Evolutionary conservation across 2,113 vertebrate genomes (phyloP).

Genomic region (Okapia johnstoni): DNA sequence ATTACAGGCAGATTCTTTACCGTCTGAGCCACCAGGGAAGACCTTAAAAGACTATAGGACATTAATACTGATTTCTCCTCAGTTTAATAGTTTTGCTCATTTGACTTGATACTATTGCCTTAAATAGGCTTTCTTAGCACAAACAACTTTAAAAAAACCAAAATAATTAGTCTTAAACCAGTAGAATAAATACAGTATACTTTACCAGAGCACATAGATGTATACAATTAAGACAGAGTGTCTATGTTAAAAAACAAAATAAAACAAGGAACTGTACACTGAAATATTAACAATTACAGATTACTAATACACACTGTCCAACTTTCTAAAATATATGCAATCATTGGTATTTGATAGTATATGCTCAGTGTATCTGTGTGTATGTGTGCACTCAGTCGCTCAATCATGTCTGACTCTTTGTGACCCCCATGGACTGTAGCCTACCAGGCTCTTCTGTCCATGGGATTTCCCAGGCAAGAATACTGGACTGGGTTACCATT

Average conservation of each 20-base stretch:
- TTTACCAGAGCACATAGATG: background rate
- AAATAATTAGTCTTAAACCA: background rate
- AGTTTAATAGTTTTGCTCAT: background rate
- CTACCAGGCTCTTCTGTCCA: background rate
- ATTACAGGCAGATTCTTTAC: background rate
- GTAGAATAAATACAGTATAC: background rate
- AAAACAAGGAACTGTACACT: background rate
- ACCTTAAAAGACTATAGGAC: background rate
- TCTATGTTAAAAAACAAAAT: background rate
- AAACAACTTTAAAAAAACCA: background rate
- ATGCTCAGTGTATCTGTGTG: background rate
- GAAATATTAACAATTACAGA: background rate
- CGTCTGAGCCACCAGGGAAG: background rate
- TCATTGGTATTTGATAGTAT: background rate
- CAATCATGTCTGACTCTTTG: background rate
- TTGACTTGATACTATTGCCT: background rate
- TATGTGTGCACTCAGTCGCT: rapidly evolving
- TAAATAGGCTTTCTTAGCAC: background rate
- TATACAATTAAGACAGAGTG: background rate
- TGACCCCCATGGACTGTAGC: background rate
- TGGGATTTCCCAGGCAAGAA: background rate
- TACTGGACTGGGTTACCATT: background rate
- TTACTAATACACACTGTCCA: background rate
- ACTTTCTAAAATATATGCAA: background rate
- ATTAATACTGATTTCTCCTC: background rate